Conservation (phyloP, 2,888 invertebrate species). For the Rhopalosiphum nymphaeae region DNA sequence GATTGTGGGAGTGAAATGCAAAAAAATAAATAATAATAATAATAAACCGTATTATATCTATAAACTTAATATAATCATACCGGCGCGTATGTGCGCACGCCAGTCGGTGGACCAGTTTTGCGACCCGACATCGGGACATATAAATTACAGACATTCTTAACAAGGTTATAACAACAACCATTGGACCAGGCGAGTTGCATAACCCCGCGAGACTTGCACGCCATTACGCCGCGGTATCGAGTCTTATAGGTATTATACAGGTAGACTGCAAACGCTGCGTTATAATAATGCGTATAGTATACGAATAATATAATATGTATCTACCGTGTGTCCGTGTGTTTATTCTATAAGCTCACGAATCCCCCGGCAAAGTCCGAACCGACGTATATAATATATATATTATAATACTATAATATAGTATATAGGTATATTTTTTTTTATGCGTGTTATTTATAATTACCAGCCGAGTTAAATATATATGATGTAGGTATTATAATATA, state of each 20-base stretch:
- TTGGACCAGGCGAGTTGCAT: neutral
- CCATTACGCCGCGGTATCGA: neutral
- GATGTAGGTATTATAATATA: neutral
- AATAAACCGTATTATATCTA: neutral
- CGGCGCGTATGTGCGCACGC: neutral
- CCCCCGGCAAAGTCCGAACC: neutral
- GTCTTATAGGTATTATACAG: neutral
- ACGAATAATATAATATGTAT: neutral
- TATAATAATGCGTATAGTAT: neutral
- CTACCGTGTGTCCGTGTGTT: neutral
- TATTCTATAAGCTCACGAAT: conserved; percentile 11
- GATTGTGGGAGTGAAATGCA: conserved; percentile 50
- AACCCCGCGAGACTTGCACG: conserved; percentile 21
- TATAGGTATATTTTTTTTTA: neutral
- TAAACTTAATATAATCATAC: neutral
- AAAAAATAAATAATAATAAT: neutral
- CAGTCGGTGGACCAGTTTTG: conserved; percentile 51
- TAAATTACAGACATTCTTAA: conserved; percentile 55
- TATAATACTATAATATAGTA: neutral
- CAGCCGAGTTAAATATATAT: neutral
- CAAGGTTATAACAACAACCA: conserved; percentile 44
- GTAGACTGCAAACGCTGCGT: neutral
- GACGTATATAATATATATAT: neutral
- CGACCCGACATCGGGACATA: conserved; percentile 9
- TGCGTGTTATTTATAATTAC: neutral